Percentiles rank a stretch among this genome's conserved stretches.
Conservation (phyloP, 2,797 vertebrate genomes). For the Pangasius sanitwongsei region DNA sequence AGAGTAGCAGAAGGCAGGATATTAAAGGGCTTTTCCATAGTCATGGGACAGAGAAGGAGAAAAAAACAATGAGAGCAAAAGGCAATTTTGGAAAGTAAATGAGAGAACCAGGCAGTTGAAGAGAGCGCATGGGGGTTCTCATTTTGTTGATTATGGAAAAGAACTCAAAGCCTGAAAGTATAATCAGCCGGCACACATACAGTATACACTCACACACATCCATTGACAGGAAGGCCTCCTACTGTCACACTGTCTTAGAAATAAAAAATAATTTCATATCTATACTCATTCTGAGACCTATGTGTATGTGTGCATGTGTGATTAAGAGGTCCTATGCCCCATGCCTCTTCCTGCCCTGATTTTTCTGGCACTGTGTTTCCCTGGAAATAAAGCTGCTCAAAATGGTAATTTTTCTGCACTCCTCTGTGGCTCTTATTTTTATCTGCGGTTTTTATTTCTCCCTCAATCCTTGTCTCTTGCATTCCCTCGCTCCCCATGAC, state of each 20-base stretch:
- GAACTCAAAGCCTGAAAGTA: not conserved
- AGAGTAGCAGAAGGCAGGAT: conserved; percentile 31
- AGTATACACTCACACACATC: not conserved
- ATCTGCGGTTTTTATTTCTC: conserved; percentile 45
- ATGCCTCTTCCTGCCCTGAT: conserved; percentile 41
- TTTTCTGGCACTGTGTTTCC: conserved; percentile 53
- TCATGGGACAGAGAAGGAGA: not conserved
- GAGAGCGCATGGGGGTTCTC: not conserved
- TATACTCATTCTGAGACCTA: not conserved
- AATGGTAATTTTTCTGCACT: conserved; percentile 60
- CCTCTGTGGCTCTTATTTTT: conserved; percentile 55
- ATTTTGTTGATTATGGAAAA: conserved; percentile 17
- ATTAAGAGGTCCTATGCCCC: conserved; percentile 19
- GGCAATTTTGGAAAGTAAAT: conserved; percentile 2
- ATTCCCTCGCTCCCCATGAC: not conserved
- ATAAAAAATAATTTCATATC: not conserved
- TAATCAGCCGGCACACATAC: not conserved
- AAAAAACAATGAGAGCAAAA: not conserved
- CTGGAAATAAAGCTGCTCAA: conserved; percentile 54
- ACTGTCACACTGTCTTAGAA: not conserved
- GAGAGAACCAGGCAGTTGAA: conserved; percentile 9
- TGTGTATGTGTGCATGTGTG: not conserved
- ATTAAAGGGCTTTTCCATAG: conserved; percentile 32
- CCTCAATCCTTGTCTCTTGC: conserved; percentile 6
- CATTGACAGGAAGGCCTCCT: not conserved